These are phyloP conservation scores for Agelas oroides DNA, from an alignment of 37 sponge, comb jelly and placozoan genomes.

Conservation along the genomic window DNA sequence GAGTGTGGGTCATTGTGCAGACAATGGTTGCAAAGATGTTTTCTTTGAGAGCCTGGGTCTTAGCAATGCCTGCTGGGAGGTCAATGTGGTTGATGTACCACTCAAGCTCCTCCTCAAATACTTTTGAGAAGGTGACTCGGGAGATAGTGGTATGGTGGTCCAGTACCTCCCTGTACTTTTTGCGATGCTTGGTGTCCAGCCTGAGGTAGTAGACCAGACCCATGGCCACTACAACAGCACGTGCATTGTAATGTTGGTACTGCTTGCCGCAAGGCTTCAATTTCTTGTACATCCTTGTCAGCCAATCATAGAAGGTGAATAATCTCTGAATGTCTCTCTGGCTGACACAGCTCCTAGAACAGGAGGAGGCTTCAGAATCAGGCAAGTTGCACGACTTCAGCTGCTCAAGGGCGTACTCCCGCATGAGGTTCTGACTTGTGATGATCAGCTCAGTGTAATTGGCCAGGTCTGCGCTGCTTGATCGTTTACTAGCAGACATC, in stretches of 20 bases:
- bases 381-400: conserved; percentile 20
- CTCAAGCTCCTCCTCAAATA: conserved; percentile 64
- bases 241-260: conserved; percentile 14
- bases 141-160: conserved; percentile 5
- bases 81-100: conserved; percentile 62
- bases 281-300: conserved; percentile 48
- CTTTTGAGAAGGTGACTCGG: conserved; percentile 16
- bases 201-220: conserved; percentile 87
- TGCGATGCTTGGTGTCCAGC: conserved; percentile 65
- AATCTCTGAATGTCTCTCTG: conserved; percentile 88
- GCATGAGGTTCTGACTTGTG: conserved; percentile 71
- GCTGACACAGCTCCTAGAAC: conserved; percentile 85
- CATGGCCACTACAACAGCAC: conserved; percentile 74
- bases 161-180: conserved; percentile 33
- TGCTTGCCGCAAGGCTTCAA: conserved; percentile 14
- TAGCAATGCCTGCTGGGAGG: conserved; percentile 86
- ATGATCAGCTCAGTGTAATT: conserved; percentile 62
- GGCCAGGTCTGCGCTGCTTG: conserved; percentile 17
- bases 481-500: conserved; percentile 30
- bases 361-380: conserved; percentile 44
- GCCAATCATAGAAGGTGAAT: conserved; percentile 73
- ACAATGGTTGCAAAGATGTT: conserved; percentile 89
- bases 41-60: conserved; percentile 90
- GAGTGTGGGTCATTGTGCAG: conserved; percentile 82
- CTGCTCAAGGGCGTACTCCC: conserved; percentile 77